phyloP scores from a whole-genome alignment of 1,140 invertebrate species.

The Tetramorium alpestre region DNA sequence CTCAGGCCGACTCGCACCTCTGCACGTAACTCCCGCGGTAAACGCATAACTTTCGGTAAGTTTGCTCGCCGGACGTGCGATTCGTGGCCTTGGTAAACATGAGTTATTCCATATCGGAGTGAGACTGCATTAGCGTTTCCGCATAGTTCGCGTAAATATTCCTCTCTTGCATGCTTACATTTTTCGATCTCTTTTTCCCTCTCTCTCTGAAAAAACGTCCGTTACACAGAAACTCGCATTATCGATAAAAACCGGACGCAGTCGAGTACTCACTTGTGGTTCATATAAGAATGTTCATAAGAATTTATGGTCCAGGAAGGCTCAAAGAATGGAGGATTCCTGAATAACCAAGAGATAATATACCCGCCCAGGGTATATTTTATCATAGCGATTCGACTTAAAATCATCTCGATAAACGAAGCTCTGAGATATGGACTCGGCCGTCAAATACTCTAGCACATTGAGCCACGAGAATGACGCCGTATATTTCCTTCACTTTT shows the following conservation, averaged over 20 bases:
- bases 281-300: neutral
- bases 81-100: constrained; percentile 45
- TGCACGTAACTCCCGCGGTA: constrained; percentile 29
- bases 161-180: neutral
- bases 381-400: neutral
- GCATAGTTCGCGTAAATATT: neutral
- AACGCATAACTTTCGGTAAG: constrained; percentile 61
- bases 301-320: constrained; percentile 1
- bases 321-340: neutral
- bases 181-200: neutral
- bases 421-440: neutral
- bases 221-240: constrained; percentile 39
- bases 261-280: neutral
- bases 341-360: neutral
- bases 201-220: neutral
- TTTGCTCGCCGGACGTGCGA: constrained; percentile 35
- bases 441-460: constrained; percentile 1
- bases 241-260: constrained; percentile 47
- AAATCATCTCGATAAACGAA: constrained; percentile 30
- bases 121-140: constrained; percentile 63
- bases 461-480: neutral
- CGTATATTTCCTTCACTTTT: constrained; percentile 30
- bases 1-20: neutral
- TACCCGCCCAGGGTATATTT: neutral
- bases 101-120: constrained; percentile 37